A percentile compares a stretch with the other conserved stretches of the same genome.
phyloP scores from a whole-genome alignment of 2,113 vertebrate genomes.

The Aspiorhynchus laticeps region DNA sequence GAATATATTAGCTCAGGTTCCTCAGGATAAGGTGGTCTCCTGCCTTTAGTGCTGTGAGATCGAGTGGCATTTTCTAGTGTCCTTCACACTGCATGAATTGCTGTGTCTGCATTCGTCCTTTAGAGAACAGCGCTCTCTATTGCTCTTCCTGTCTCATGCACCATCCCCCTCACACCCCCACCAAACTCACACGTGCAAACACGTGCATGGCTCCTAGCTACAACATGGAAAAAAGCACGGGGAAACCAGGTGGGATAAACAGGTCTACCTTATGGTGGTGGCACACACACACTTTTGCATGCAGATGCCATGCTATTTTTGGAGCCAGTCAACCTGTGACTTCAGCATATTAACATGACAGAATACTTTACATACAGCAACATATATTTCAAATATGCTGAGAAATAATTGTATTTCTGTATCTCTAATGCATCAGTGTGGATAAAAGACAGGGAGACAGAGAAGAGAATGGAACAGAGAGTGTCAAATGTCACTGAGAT shows the following conservation, averaged over 20 bases:
- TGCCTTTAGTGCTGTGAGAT: not conserved
- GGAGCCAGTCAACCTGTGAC: not conserved
- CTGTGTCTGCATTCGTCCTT: constrained; percentile 23
- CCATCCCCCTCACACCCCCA: not conserved
- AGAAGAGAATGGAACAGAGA: constrained; percentile 13
- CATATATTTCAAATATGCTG: not conserved
- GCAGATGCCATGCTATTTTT: constrained; percentile 12
- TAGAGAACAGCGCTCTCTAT: constrained; percentile 14
- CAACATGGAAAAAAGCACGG: not conserved
- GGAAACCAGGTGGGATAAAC: constrained; percentile 3
- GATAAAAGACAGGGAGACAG: not conserved
- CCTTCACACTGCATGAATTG: constrained; percentile 19
- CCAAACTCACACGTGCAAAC: constrained; percentile 30
- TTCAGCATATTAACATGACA: not conserved
- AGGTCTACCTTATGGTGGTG: not conserved
- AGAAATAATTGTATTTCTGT: not conserved
- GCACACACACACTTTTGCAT: constrained; percentile 10
- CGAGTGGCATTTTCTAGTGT: not conserved
- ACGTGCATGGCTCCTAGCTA: not conserved
- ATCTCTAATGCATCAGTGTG: not conserved
- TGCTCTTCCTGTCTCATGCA: not conserved
- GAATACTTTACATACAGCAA: not conserved
- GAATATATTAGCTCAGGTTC: not conserved
- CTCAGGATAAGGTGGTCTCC: not conserved
- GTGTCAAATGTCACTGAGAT: constrained; percentile 35